These are phyloP conservation scores for Druon quercuslanigerum DNA, from an alignment of 1,140 invertebrate species.

Conservation along the genomic window DNA sequence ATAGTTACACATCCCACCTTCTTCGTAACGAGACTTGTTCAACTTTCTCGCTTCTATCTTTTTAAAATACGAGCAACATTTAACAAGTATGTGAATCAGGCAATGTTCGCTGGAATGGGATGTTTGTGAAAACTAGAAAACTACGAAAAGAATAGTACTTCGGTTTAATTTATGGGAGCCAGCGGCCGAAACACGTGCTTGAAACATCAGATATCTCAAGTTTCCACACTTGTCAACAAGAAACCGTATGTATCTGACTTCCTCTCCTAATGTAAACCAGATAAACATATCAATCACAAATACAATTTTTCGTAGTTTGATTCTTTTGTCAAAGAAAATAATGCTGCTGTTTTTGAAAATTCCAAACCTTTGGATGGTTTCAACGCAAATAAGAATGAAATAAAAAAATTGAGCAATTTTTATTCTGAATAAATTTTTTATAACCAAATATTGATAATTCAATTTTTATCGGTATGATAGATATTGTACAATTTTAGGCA, in stretches of 20 bases:
- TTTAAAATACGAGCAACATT: not conserved
- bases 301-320: not conserved
- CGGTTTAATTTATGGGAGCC: not conserved
- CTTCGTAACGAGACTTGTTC: constrained; percentile 22
- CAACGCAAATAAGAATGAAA: too few species aligned
- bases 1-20: not conserved
- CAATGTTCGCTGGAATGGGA: not conserved
- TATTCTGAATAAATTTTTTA: too few species aligned
- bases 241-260: not conserved
- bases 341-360: too few species aligned
- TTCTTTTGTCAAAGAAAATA: not conserved
- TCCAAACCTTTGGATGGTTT: too few species aligned
- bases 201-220: constrained; percentile 7
- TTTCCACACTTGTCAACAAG: constrained; percentile 7
- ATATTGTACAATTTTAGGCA: too few species aligned
- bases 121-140: not conserved
- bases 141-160: constrained; percentile 10
- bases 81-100: not conserved
- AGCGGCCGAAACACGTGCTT: not conserved
- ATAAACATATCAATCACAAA: constrained; percentile 7
- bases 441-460: too few species aligned
- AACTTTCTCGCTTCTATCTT: constrained; percentile 15
- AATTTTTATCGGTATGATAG: too few species aligned
- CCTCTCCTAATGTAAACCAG: not conserved
- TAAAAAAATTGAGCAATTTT: too few species aligned